Evolutionary conservation across 1,140 invertebrate genomes (phyloP).

Genomic region (Zophobas atratus): DNA sequence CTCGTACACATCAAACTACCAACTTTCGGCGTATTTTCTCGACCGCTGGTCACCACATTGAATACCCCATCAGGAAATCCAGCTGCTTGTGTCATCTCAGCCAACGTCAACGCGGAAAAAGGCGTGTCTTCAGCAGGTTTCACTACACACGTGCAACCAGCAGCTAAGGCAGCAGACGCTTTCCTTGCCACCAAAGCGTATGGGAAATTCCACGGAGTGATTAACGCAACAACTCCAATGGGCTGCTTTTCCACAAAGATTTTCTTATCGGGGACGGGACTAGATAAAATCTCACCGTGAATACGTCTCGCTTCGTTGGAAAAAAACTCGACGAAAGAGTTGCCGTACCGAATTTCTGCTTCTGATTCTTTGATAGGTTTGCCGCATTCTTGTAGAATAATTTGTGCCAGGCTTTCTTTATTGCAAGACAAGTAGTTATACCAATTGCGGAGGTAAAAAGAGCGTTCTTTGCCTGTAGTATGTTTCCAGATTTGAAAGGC

Average conservation of each 20-base stretch:
- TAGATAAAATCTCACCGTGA: conserved; percentile 90
- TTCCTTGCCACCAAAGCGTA: conserved; percentile 98
- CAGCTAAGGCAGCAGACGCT: conserved; percentile 92
- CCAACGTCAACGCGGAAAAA: conserved; percentile 92
- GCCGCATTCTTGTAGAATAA: conserved; percentile 92
- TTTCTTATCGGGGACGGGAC: conserved; percentile 83
- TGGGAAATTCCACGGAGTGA: conserved; percentile 99
- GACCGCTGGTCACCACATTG: conserved; percentile 91
- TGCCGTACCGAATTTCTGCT: conserved; percentile 94
- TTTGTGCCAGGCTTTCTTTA: conserved; percentile 85
- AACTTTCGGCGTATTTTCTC: conserved; percentile 82
- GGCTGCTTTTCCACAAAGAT: conserved; percentile 91
- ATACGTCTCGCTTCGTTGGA: conserved; percentile 93
- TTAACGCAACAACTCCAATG: conserved; percentile 94
- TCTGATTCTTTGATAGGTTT: conserved; percentile 93
- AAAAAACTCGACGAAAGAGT: conserved; percentile 97
- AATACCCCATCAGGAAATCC: conserved; percentile 88
- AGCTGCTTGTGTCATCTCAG: conserved; percentile 82
- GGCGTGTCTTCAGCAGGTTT: conserved; percentile 99
- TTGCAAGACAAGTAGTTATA: conserved; percentile 81
- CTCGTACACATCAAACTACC: conserved; percentile 91
- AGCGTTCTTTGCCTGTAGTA: conserved; percentile 86
- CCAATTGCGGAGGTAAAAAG: conserved; percentile 81
- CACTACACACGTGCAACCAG: conserved; percentile 94
- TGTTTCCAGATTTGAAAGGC: conserved; percentile 52